Evolutionary conservation across 2,888 invertebrate genomes (phyloP).

Genomic region (Endotricha flammealis): DNA sequence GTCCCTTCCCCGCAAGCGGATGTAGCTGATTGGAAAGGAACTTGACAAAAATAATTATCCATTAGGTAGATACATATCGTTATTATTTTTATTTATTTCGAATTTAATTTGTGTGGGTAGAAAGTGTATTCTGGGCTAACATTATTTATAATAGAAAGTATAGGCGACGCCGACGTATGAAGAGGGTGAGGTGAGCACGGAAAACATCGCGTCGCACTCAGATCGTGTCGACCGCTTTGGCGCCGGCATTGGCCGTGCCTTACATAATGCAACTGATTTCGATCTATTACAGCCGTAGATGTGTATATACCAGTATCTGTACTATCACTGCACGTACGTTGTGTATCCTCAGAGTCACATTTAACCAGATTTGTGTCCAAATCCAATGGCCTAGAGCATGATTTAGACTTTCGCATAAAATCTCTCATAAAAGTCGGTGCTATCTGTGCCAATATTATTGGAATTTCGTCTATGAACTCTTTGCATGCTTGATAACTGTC

Average conservation of each 20-base stretch:
- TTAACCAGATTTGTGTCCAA: conserved; percentile 27
- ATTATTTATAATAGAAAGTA: conserved; percentile 21
- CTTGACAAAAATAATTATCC: too few relatives aligned
- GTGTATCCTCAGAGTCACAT: conserved; percentile 24
- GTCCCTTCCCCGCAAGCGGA: too few relatives aligned
- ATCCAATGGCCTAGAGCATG: conserved; percentile 32
- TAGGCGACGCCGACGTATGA: too few relatives aligned
- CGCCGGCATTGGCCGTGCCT: conserved; percentile 20
- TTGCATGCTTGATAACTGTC: conserved; percentile 32
- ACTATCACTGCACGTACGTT: conserved; percentile 20
- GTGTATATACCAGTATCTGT: conserved; percentile 12
- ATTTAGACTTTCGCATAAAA: conserved; percentile 32
- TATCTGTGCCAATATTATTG: conserved; percentile 33
- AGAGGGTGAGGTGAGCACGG: conserved; percentile 11
- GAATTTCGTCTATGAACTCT: conserved; percentile 44
- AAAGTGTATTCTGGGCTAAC: conserved; percentile 55
- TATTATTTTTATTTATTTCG: conserved; percentile 20
- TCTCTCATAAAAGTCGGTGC: conserved; percentile 33
- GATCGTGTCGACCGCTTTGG: too few relatives aligned
- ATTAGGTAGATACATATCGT: too few relatives aligned
- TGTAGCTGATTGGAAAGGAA: too few relatives aligned
- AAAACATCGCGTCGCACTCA: too few relatives aligned
- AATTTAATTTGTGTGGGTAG: conserved; percentile 56
- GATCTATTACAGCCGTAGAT: conserved; percentile 22
- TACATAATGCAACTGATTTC: conserved; percentile 41